phyloP scores from a whole-genome alignment of 2,888 invertebrate species.

The Acleris laterana region DNA sequence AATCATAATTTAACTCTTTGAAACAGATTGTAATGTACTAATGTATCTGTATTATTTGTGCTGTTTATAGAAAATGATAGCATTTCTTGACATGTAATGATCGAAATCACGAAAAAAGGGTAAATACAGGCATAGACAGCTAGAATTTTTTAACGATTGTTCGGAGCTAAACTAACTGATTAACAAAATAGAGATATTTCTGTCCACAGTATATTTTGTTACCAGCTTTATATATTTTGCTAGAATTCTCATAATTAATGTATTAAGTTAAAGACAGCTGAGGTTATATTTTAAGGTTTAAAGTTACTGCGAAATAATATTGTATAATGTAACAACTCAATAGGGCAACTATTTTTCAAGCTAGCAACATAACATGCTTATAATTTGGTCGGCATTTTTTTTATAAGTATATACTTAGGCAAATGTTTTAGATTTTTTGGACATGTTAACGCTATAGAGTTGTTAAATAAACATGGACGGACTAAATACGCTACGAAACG shows the following conservation, averaged over 20 bases:
- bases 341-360: too few relatives aligned
- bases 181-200: neutral
- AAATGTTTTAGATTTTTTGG: too few relatives aligned
- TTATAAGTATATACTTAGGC: too few relatives aligned
- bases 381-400: too few relatives aligned
- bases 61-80: neutral
- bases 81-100: neutral
- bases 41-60: neutral
- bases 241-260: slow-evolving; percentile 6
- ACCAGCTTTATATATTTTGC: slow-evolving; percentile 31
- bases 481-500: slow-evolving; percentile 16
- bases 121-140: slow-evolving; percentile 14
- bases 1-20: neutral
- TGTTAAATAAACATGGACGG: slow-evolving; percentile 5
- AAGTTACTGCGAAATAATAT: too few relatives aligned
- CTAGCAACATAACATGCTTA: too few relatives aligned
- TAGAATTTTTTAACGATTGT: neutral
- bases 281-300: too few relatives aligned
- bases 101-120: neutral
- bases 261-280: neutral
- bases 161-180: too few relatives aligned
- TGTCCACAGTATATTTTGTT: slow-evolving; percentile 29
- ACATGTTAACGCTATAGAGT: too few relatives aligned
- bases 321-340: too few relatives aligned
- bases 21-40: neutral